Conservation (phyloP, 2,888 invertebrate species). For the Nomada flava region DNA sequence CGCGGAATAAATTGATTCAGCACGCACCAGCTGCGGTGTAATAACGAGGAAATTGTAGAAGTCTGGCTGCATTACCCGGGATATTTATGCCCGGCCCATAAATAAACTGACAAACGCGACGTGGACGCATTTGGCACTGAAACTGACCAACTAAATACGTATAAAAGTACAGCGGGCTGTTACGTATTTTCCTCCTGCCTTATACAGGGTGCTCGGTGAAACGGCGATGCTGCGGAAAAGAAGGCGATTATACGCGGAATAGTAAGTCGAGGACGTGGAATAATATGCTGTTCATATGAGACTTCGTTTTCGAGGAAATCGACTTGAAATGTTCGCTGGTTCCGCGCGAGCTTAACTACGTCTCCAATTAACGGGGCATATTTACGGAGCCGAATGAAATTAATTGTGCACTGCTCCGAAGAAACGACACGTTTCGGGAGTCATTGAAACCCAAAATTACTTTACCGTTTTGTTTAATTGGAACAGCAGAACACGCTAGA, state of each 20-base stretch:
- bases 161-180: conserved; percentile 15
- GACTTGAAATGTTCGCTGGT: background rate
- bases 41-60: conserved; percentile 57
- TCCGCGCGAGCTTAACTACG: background rate
- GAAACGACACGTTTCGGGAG: too few relatives aligned
- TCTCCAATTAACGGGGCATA: too few relatives aligned
- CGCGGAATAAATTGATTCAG: conserved; percentile 63
- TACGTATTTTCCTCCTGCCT: background rate
- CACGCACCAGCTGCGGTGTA: conserved; percentile 50
- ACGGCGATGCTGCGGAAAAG: too few relatives aligned
- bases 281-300: too few relatives aligned
- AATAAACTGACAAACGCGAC: conserved; percentile 44
- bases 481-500: too few relatives aligned
- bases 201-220: background rate
- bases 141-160: conserved; percentile 35
- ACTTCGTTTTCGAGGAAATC: too few relatives aligned
- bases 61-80: conserved; percentile 32
- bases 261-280: too few relatives aligned
- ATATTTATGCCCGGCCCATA: conserved; percentile 40
- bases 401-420: too few relatives aligned
- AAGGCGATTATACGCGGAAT: too few relatives aligned
- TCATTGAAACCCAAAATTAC: too few relatives aligned
- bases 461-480: too few relatives aligned
- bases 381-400: too few relatives aligned
- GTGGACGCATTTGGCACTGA: conserved; percentile 29